Evolutionary conservation across 2,888 invertebrate genomes (phyloP), one percentile per base, ranked within the genome.

Genomic region (Elysia crispata): DNA sequence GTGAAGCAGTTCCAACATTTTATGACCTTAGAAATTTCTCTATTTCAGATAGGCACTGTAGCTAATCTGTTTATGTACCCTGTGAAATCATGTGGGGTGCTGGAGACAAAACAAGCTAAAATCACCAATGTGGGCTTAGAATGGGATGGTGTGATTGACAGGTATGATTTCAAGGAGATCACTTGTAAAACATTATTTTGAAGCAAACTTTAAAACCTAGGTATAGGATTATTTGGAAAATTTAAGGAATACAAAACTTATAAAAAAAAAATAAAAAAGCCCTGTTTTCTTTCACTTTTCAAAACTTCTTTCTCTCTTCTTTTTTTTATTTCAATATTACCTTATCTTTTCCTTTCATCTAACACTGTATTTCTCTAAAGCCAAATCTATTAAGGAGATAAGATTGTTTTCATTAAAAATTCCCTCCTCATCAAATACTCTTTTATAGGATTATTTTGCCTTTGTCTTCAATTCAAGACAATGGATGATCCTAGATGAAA

Each of bases 41-140:
- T 41, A 41, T 73, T 33, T 25, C 79, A 78, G 66, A 85, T 89
- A 6, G 89, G 89, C 18, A 82, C 81, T 13, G 86, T 89, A 28
- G 77, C 85, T 3, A 84, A 82, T 23, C 80, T 89, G 8, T 80
- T 79, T 64, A 66, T 84, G 28, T 88, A 87, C 79, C 89, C 89
- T 8, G 84, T 89, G 11, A 89, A 89, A 72, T 88, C 87, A 1
- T 87, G 88, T 75, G 81, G 84, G 6, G 85, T 84, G n/a, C 57
- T 87, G 5, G 67, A 79, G 8, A 67, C 85, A 1, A 50, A 83
- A n/a, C 78, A 81, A 30, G 89, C 88, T 1, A 83, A 81, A 25
- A 86, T 86, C 77, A 85, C 87, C 8, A 33, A 76, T n/a, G 76
- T 79, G 25, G 89, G 89, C 8, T 79, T 89, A 23, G 75, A 74